A percentile compares a stretch with the other conserved stretches of the same genome.
These are phyloP conservation scores for Stenolophus ochropezus DNA, from an alignment of 2,888 invertebrate species.

Conservation along the genomic window DNA sequence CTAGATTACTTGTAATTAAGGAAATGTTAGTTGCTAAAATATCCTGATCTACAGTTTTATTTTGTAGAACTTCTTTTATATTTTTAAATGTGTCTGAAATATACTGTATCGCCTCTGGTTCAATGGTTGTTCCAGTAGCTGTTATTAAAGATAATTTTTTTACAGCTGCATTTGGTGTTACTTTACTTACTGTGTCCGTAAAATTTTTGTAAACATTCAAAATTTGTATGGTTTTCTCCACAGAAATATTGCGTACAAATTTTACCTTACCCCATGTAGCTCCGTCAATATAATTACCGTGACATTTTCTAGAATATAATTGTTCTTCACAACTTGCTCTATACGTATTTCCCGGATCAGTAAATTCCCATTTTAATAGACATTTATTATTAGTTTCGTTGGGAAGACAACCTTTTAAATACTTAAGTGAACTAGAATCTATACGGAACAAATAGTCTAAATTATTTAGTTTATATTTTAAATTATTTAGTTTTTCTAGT, in stretches of 20 bases:
- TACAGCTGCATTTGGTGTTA: neutral
- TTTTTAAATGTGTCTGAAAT: slow-evolving; percentile 66
- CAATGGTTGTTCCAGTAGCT: slow-evolving; percentile 59
- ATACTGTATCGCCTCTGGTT: slow-evolving; percentile 67
- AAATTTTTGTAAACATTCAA: slow-evolving; percentile 55
- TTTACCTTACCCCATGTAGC: slow-evolving; percentile 75
- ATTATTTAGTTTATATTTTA: neutral
- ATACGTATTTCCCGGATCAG: slow-evolving; percentile 74
- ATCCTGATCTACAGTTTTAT: slow-evolving; percentile 34
- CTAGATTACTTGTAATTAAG: slow-evolving; percentile 74
- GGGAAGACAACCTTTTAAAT: slow-evolving; percentile 68
- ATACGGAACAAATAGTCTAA: slow-evolving; percentile 44
- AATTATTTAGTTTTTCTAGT: neutral
- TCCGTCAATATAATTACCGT: slow-evolving; percentile 77
- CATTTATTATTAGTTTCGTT: slow-evolving; percentile 59
- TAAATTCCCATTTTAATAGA: slow-evolving; percentile 73
- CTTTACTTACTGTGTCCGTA: neutral
- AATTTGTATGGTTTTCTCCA: slow-evolving; percentile 61
- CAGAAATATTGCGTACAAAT: slow-evolving; percentile 62
- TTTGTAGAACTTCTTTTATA: slow-evolving; percentile 4
- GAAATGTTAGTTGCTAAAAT: slow-evolving; percentile 73
- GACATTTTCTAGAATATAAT: slow-evolving; percentile 77
- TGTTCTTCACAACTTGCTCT: slow-evolving; percentile 77
- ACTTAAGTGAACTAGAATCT: slow-evolving; percentile 64
- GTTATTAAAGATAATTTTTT: slow-evolving; percentile 43